A percentile compares a stretch with the other conserved stretches of the same genome.
These are phyloP conservation scores for Cataglyphis rosenhaueri DNA, from an alignment of 2,888 invertebrate species.

Conservation along the genomic window DNA sequence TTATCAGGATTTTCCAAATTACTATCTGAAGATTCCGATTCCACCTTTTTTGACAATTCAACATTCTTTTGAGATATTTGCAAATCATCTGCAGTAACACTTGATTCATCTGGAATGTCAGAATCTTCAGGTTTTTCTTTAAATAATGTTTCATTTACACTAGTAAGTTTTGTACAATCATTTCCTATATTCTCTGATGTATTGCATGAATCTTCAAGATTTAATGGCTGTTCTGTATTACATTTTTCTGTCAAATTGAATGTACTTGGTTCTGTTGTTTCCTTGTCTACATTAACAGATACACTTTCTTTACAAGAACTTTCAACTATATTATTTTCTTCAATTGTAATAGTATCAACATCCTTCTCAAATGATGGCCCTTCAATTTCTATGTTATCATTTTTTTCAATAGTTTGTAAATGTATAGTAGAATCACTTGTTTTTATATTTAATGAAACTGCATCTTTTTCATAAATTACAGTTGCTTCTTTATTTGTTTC, in stretches of 20 bases:
- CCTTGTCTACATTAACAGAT: conserved; percentile 43
- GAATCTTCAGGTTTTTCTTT: conserved; percentile 30
- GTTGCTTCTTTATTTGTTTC: not conserved
- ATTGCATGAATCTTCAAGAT: not conserved
- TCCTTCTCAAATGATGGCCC: conserved; percentile 23
- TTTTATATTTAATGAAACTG: conserved; percentile 4
- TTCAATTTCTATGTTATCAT: conserved; percentile 36
- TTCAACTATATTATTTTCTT: conserved; percentile 1
- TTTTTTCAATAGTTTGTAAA: conserved; percentile 31
- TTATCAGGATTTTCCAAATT: conserved; percentile 55
- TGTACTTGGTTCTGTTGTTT: conserved; percentile 11
- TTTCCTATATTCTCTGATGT: not conserved
- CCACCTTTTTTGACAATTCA: conserved; percentile 44
- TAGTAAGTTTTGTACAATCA: not conserved
- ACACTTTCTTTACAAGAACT: conserved; percentile 26
- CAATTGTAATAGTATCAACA: not conserved
- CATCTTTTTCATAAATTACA: conserved; percentile 15
- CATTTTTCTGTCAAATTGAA: conserved; percentile 5
- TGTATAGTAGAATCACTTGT: not conserved
- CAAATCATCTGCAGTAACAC: conserved; percentile 7
- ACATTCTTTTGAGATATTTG: conserved; percentile 31
- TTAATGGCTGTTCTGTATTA: not conserved
- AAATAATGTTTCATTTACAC: not conserved
- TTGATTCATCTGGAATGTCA: conserved; percentile 1
- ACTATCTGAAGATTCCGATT: conserved; percentile 44